These are phyloP conservation scores for Girardinus metallicus DNA, from an alignment of 2,797 vertebrate genomes.

Conservation along the genomic window DNA sequence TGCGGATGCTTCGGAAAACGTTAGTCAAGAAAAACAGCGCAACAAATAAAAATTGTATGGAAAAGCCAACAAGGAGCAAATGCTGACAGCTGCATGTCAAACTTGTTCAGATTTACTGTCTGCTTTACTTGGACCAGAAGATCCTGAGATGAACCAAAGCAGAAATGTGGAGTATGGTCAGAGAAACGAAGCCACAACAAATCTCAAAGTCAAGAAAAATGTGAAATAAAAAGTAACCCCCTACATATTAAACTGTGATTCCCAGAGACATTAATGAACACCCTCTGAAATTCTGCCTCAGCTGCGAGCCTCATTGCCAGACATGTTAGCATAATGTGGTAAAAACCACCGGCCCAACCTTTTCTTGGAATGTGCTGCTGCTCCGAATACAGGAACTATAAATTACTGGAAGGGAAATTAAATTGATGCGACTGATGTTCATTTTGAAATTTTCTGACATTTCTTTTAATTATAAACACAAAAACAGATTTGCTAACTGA, in stretches of 20 bases:
- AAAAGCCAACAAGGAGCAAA: neutral
- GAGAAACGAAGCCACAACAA: neutral
- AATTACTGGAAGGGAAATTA: neutral
- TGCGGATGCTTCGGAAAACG: neutral
- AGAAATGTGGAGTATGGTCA: neutral
- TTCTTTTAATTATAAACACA: neutral
- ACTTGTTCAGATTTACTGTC: neutral
- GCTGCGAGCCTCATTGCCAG: neutral
- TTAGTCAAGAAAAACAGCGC: neutral
- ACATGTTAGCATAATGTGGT: neutral
- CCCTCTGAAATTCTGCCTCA: neutral
- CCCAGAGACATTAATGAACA: neutral
- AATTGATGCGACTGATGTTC: neutral
- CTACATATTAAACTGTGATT: neutral
- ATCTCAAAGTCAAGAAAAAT: neutral
- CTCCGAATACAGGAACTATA: neutral
- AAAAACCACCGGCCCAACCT: neutral
- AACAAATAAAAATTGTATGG: neutral
- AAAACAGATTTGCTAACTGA: neutral
- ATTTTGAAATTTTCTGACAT: neutral
- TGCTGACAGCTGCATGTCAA: neutral
- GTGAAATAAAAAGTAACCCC: neutral
- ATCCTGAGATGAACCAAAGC: neutral
- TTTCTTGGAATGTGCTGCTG: conserved; percentile 1
- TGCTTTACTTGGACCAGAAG: neutral